These are phyloP conservation scores for Mesopsocus fuscifrons DNA, from an alignment of 2,888 invertebrate species.

Conservation along the genomic window DNA sequence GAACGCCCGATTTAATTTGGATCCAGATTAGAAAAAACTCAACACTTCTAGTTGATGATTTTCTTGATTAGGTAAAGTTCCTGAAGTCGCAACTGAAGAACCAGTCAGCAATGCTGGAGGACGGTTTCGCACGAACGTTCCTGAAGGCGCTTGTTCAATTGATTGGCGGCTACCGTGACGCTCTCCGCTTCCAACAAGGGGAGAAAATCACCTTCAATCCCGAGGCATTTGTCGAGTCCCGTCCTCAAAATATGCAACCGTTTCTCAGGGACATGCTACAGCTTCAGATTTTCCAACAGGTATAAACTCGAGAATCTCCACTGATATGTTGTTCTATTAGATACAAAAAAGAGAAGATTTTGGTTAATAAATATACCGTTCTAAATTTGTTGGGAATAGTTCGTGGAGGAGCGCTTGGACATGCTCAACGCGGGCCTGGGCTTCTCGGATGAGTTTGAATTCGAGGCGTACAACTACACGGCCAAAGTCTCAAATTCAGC, in stretches of 20 bases:
- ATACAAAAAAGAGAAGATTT: slow-evolving; percentile 2
- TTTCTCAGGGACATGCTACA: slow-evolving; percentile 81
- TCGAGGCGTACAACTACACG: slow-evolving; percentile 56
- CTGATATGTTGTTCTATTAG: not conserved
- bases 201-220: slow-evolving; percentile 65
- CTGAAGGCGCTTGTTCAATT: slow-evolving; percentile 77
- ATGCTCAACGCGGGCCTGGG: slow-evolving; percentile 84
- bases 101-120: slow-evolving; percentile 60
- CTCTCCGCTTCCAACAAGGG: slow-evolving; percentile 53
- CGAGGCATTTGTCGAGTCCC: slow-evolving; percentile 71
- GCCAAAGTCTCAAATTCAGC: slow-evolving; percentile 39
- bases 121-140: slow-evolving; percentile 85
- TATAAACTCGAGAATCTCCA: slow-evolving; percentile 20
- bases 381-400: slow-evolving; percentile 35
- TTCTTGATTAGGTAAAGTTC: slow-evolving; percentile 42
- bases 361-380: not conserved
- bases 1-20: not conserved
- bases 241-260: slow-evolving; percentile 67
- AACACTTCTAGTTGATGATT: slow-evolving; percentile 14
- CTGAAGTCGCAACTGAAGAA: slow-evolving; percentile 59
- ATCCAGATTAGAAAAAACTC: slow-evolving; percentile 3
- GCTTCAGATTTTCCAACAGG: slow-evolving; percentile 88
- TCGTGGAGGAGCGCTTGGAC: slow-evolving; percentile 84
- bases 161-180: slow-evolving; percentile 88
- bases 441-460: slow-evolving; percentile 88